Evolutionary conservation across 2,888 invertebrate species (phyloP).

Genomic region (Apamea anceps): DNA sequence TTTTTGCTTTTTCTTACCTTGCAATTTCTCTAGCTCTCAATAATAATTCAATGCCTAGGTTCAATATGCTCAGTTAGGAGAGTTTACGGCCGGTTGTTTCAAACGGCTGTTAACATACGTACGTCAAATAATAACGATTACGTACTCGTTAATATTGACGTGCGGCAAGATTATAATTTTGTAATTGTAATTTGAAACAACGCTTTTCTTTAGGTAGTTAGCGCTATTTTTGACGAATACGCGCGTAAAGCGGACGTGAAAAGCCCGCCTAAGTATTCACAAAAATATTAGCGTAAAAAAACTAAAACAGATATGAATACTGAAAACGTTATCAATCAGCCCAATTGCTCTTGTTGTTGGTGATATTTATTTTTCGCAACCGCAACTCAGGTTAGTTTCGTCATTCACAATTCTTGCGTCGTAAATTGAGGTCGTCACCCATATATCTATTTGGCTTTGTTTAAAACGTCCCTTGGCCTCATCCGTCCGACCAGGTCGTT

Average conservation of each 20-base stretch:
- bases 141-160: no score
- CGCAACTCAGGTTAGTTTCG: slow-evolving; percentile 7
- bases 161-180: no score
- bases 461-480: slow-evolving; percentile 46
- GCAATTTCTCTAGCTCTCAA: background rate
- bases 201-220: no score
- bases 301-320: background rate
- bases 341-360: background rate
- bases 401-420: slow-evolving; percentile 33
- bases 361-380: background rate
- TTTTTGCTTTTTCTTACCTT: background rate
- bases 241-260: no score
- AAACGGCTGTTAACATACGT: no score
- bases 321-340: background rate
- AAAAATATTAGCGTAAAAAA: background rate
- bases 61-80: background rate
- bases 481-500: slow-evolving; percentile 49
- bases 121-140: no score
- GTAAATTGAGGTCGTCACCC: slow-evolving; percentile 50
- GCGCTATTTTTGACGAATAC: no score
- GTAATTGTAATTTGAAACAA: no score
- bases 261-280: background rate
- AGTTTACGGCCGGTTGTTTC: no score
- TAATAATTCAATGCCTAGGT: background rate
- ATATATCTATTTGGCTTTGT: slow-evolving; percentile 61